Base-by-base conservation (phyloP, 2,888 invertebrate genomes). In the Apeira syringaria region DNA sequence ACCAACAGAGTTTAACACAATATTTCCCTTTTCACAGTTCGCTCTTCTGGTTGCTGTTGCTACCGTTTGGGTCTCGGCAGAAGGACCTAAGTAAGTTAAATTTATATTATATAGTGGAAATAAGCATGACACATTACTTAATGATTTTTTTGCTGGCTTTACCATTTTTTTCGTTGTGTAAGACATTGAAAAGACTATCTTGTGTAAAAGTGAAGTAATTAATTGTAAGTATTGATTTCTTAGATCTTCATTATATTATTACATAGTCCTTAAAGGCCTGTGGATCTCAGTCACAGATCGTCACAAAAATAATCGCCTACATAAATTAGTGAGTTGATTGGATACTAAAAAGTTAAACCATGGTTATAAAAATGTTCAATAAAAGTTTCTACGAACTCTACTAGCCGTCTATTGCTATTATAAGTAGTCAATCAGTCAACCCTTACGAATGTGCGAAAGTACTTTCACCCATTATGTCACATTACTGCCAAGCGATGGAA, bases 31-130 rank as follows among this genome's bases (percentile, higher is more conserved):
- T 61, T 73, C 64, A 61, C 83, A 89, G 88, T 86, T 86, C 74
- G 74, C 80, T 75, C 80, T 89, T 87, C 84, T 89, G 80, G 78
- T 84, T 68, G 83, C 82, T 76, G 82, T 82, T 68, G 77, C 79
- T 61, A 78, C 73, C 41, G 50, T 80, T 22, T 64, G 68, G 45
- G 67, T 78, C 48, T 67, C 70, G 71, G 86, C 87, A 71, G 87
- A 86, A 70, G 82, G 77, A 68, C 76, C 86, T 53, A 88, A 86
- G 88, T 88, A 74, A 85, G 87, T 85, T 42, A 11, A 18, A n/a
- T 20, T n/a, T n/a, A n/a, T n/a, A n/a, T n/a, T n/a, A n/a, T n/a
- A n/a, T n/a, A n/a, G n/a, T n/a, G n/a, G n/a, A n/a, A n/a, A n/a
- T n/a, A n/a, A n/a, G n/a, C n/a, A n/a, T n/a, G n/a, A n/a, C n/a